phyloP scores from a whole-genome alignment of 37 sponge, comb jelly and placozoan species.

The Haliclona indistincta region DNA sequence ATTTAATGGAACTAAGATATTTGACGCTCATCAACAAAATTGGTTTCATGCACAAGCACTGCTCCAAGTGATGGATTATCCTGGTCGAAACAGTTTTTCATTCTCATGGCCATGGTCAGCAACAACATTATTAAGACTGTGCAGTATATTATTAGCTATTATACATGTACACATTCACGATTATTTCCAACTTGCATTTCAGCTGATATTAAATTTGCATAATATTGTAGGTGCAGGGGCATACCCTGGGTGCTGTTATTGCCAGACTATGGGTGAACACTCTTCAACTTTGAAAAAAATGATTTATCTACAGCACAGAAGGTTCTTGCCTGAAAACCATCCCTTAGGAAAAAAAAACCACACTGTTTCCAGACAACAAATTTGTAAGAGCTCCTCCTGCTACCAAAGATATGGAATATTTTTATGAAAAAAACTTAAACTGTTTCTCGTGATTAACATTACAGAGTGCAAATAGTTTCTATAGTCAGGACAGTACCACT shows the following conservation, averaged over 20 bases:
- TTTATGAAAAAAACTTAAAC: too few species aligned
- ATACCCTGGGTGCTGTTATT: constrained; percentile 7
- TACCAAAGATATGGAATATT: too few species aligned
- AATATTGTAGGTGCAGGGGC: background rate
- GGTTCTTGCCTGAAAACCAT: background rate
- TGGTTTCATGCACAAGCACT: constrained; percentile 9
- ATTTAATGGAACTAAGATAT: background rate
- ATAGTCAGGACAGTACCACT: too few species aligned
- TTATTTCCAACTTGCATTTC: too few species aligned
- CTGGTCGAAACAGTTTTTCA: constrained; percentile 3
- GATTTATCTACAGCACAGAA: constrained; percentile 5
- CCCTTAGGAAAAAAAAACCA: background rate
- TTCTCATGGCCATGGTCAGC: background rate
- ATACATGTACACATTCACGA: too few species aligned
- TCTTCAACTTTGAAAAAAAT: background rate
- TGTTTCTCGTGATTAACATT: too few species aligned
- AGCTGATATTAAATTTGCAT: too few species aligned
- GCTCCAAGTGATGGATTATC: constrained; percentile 36
- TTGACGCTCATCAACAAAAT: constrained; percentile 11
- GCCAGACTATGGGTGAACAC: background rate
- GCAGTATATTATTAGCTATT: too few species aligned
- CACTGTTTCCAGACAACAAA: too few species aligned
- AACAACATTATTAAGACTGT: background rate
- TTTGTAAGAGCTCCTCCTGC: too few species aligned
- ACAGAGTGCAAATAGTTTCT: too few species aligned